phyloP scores from a whole-genome alignment of 1,140 invertebrate genomes.

The Diuraphis noxia region DNA sequence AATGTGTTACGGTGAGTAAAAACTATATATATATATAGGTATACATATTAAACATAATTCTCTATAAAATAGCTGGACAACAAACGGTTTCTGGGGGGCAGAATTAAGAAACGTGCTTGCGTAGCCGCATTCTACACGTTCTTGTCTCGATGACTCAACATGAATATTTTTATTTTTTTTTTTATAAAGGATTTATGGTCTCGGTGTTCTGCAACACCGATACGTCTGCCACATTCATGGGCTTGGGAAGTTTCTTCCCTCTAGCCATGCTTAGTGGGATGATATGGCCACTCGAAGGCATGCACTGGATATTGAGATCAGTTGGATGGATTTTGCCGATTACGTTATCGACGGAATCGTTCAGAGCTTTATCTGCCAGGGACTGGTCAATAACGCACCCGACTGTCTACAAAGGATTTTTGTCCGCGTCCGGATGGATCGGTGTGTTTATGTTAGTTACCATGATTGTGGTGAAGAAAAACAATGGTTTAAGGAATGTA shows the following conservation, averaged over 20 bases:
- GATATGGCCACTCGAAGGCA: slow-evolving; percentile 61
- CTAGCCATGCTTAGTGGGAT: slow-evolving; percentile 59
- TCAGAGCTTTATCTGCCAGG: slow-evolving; percentile 66
- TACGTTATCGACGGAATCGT: slow-evolving; percentile 66
- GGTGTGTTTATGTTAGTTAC: slow-evolving; percentile 61
- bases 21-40: neutral
- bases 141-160: neutral
- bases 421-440: slow-evolving; percentile 65
- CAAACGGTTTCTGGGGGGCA: neutral
- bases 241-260: slow-evolving; percentile 59
- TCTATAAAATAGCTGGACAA: no score
- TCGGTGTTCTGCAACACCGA: slow-evolving; percentile 58
- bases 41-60: no score
- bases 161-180: slow-evolving; percentile 46
- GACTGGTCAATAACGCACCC: slow-evolving; percentile 65
- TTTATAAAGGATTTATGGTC: slow-evolving; percentile 57
- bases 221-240: slow-evolving; percentile 58
- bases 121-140: no score
- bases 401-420: slow-evolving; percentile 65
- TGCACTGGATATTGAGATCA: slow-evolving; percentile 64
- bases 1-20: slow-evolving; percentile 64
- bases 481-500: slow-evolving; percentile 55
- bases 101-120: neutral
- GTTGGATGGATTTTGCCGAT: slow-evolving; percentile 66
- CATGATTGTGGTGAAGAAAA: slow-evolving; percentile 56